Evolutionary conservation across 2,797 vertebrate genomes (phyloP).

Genomic region (Sternarchorhynchus goeldii): DNA sequence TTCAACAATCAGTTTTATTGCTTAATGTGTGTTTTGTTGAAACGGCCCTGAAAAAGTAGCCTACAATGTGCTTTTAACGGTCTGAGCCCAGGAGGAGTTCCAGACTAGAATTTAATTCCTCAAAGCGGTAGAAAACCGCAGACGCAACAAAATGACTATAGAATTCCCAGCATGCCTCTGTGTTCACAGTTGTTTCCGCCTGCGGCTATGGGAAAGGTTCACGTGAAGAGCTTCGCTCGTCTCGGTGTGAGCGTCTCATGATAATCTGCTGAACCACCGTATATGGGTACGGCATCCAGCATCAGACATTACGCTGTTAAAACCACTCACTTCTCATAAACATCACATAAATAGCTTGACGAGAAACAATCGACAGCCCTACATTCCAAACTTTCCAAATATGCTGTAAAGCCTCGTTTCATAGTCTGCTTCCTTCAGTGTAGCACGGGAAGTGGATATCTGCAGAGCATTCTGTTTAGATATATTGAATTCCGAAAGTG

Average conservation of each 20-base stretch:
- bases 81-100: neutral
- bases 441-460: slow-evolving; percentile 18
- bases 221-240: neutral
- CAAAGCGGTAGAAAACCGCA: neutral
- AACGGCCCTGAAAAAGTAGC: neutral
- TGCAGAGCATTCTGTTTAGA: slow-evolving; percentile 20
- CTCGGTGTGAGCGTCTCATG: neutral
- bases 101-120: slow-evolving; percentile 3
- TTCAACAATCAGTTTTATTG: slow-evolving; percentile 17
- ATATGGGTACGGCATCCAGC: neutral
- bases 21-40: slow-evolving; percentile 8
- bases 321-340: slow-evolving; percentile 18
- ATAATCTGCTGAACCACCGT: neutral
- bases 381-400: slow-evolving; percentile 17
- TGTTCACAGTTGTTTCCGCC: too few relatives aligned
- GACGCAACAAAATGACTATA: neutral
- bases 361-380: slow-evolving; percentile 10
- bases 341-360: slow-evolving; percentile 28
- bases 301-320: neutral
- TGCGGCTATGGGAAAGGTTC: neutral
- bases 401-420: slow-evolving; percentile 1
- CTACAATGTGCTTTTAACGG: neutral
- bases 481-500: slow-evolving; percentile 30
- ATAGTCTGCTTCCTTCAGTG: neutral
- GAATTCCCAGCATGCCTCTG: neutral